Base-by-base conservation (phyloP, 2,888 invertebrate species). In the Agrotis puta region DNA sequence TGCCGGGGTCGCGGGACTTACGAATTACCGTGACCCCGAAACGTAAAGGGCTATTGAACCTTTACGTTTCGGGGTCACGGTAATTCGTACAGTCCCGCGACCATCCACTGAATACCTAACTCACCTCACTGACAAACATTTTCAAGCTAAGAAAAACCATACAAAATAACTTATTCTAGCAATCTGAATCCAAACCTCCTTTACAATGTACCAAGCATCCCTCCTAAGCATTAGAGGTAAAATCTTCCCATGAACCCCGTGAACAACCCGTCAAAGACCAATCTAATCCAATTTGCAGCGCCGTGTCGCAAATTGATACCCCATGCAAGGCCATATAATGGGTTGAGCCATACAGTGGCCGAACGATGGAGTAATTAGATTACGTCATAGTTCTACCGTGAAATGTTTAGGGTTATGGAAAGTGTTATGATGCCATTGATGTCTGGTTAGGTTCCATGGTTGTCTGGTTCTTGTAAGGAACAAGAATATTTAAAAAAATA, bases 301-400 rank as follows among this genome's bases (percentile, higher is more conserved):
- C 82, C 79, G 90, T 91, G 90, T 91, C 89, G 86, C 90, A 90
- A 91, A 92, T 90, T 89, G 89, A 87, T 88, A 87, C 88, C 87
- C 87, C 87, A 79, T 79, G 65, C 65, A 77, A 77, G 73, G 77
- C 86, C 89, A 83, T 74, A 87, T 90, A 91, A 92, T 91, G 91
- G 92, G 91, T 90, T 89, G 85, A 89, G 86, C 88, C 84, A 82
- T 86, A 81, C 79, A 77, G 85, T 77, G 77, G 79, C 82, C 77
- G 74, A 84, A 85, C 84, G 85, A 81, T 78, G 83, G 71, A 75
- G 82, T 92, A 90, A 92, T 91, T 90, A 66, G 87, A 92, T 92
- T 92, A 90, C 81, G 84, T 70, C 82, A 82, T 85, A 81, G 83
- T 87, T 85, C 78, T 70, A 79, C 79, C 80, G 81, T 86, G 82